phyloP scores from a whole-genome alignment of 2,888 invertebrate genomes.

The Tachina fera region DNA sequence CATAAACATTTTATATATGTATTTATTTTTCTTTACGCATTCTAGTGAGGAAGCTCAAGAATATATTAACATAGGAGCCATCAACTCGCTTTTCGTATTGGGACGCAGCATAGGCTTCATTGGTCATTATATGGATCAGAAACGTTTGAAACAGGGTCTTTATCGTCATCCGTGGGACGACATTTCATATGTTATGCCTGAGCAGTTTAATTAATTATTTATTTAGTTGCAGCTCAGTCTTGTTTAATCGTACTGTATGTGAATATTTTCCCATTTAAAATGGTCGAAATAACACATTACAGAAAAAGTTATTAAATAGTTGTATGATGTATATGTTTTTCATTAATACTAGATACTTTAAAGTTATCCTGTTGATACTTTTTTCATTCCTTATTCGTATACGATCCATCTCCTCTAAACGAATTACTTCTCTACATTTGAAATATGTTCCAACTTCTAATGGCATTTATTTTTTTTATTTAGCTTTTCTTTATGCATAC shows the following conservation, averaged over 20 bases:
- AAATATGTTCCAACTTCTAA: constrained; percentile 46
- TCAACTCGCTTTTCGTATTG: constrained; percentile 98
- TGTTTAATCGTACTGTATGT: constrained; percentile 25
- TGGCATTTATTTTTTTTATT: constrained; percentile 65
- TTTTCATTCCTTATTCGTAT: constrained; percentile 60
- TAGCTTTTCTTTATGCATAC: constrained; percentile 30
- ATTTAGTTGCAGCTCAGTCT: constrained; percentile 25
- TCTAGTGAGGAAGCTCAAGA: constrained; percentile 97
- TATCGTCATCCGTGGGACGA: constrained; percentile 99
- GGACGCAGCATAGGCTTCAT: constrained; percentile 99
- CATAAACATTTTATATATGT: not conserved
- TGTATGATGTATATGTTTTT: constrained; percentile 23
- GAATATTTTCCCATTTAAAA: constrained; percentile 12
- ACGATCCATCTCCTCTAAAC: constrained; percentile 47
- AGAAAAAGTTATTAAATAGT: constrained; percentile 39
- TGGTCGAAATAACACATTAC: constrained; percentile 42
- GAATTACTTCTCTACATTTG: constrained; percentile 18
- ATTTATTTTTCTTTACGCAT: constrained; percentile 34
- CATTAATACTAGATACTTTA: constrained; percentile 38
- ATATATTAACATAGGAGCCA: constrained; percentile 98
- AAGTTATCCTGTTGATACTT: constrained; percentile 45
- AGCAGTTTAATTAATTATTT: constrained; percentile 80
- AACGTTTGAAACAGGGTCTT: constrained; percentile 98
- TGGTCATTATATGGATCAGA: constrained; percentile 99
- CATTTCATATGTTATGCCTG: constrained; percentile 86